Conservation (phyloP, 2,888 invertebrate species). For the Entomobrya proxima region DNA sequence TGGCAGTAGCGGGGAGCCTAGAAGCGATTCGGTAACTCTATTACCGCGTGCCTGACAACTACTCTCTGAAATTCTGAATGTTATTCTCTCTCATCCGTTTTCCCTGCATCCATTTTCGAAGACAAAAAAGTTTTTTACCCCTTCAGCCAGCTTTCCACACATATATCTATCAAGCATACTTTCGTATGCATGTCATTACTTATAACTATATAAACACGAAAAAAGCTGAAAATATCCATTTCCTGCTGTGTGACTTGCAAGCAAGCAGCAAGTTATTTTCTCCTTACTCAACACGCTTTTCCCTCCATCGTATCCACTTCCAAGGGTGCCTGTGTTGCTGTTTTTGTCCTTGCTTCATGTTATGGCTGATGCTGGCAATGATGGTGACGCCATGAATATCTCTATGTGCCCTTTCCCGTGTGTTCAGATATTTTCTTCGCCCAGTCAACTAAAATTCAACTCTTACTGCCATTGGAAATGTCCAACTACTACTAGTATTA, state of each 20-base stretch:
- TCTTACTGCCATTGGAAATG: conserved; percentile 48
- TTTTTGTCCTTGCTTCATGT: conserved; percentile 26
- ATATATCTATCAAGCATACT: background rate
- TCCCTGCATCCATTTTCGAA: conserved; percentile 14
- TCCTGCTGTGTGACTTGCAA: conserved; percentile 61
- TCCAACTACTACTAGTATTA: background rate
- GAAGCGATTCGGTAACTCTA: conserved; percentile 62
- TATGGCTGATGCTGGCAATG: conserved; percentile 10
- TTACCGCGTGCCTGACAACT: conserved; percentile 62
- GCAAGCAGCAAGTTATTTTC: conserved; percentile 26
- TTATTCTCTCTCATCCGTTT: conserved; percentile 29
- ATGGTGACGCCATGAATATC: conserved; percentile 33
- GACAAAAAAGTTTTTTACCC: conserved; percentile 41
- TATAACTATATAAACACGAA: conserved; percentile 41
- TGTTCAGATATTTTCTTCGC: conserved; percentile 39
- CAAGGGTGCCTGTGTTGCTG: background rate
- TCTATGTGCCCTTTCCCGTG: background rate
- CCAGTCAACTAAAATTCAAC: conserved; percentile 56
- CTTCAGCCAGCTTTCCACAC: conserved; percentile 7
- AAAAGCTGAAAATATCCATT: conserved; percentile 62
- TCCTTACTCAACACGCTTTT: conserved; percentile 42
- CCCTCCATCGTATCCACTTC: background rate
- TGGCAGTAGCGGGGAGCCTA: conserved; percentile 61
- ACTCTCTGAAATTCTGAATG: conserved; percentile 46
- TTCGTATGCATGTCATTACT: conserved; percentile 31